These are phyloP conservation scores for Catocala nupta DNA, from an alignment of 2,888 invertebrate genomes.

Conservation along the genomic window DNA sequence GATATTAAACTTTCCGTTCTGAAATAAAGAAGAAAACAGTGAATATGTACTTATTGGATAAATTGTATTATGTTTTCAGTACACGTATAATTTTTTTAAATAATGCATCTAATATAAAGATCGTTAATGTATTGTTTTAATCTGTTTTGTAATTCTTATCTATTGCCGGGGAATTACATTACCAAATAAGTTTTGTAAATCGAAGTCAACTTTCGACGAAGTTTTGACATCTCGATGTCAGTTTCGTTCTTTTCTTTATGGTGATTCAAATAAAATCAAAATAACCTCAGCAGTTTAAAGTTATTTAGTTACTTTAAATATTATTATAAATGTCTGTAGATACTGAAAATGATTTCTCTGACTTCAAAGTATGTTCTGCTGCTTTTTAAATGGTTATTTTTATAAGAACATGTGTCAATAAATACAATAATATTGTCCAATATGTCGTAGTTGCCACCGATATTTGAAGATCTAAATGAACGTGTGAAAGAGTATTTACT, in stretches of 20 bases:
- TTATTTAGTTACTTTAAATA: constrained; percentile 2
- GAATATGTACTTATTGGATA: no score
- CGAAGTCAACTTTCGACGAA: no score
- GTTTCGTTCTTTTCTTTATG: neutral
- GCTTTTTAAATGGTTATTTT: neutral
- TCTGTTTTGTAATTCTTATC: no score
- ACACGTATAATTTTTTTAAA: no score
- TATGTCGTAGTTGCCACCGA: constrained; percentile 87
- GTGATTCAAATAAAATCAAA: constrained; percentile 4
- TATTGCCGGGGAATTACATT: no score
- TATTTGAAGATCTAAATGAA: constrained; percentile 89
- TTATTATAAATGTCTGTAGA: constrained; percentile 59
- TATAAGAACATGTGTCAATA: neutral
- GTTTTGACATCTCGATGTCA: no score
- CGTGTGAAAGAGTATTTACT: constrained; percentile 89
- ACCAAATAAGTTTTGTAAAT: no score
- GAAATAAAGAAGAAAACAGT: no score
- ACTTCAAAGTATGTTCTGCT: constrained; percentile 61
- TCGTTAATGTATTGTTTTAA: no score
- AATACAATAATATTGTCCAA: constrained; percentile 18
- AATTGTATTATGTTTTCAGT: no score
- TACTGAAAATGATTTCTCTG: constrained; percentile 64
- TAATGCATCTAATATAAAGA: no score
- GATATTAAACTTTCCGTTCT: no score
- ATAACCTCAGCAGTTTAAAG: constrained; percentile 11